Conservation (phyloP, 2,797 vertebrate species). For the Cossypha niveicapilla region DNA sequence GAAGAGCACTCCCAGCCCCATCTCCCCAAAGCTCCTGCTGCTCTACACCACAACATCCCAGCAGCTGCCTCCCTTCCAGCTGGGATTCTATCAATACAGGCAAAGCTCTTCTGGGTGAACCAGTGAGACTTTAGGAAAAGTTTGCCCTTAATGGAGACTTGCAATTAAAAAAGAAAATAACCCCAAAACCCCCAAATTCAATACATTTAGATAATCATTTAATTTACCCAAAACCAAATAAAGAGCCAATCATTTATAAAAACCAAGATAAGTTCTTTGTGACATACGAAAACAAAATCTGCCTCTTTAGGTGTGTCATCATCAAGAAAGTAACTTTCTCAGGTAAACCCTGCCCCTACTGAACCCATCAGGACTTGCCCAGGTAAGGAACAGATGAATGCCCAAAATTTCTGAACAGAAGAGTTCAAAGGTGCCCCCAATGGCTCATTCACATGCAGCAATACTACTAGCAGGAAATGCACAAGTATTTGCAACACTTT, state of each 20-base stretch:
- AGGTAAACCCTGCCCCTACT: neutral
- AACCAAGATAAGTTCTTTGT: neutral
- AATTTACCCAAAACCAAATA: neutral
- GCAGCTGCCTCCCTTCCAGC: neutral
- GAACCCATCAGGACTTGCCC: neutral
- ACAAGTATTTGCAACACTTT: neutral
- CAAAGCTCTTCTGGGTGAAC: neutral
- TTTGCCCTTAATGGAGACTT: conserved; percentile 4
- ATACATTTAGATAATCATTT: neutral
- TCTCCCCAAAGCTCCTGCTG: neutral
- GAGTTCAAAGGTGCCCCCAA: neutral
- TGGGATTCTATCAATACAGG: neutral
- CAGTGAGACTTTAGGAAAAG: neutral
- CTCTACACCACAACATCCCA: neutral
- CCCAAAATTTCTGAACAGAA: neutral
- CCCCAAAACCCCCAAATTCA: fast-evolving
- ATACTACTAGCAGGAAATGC: neutral
- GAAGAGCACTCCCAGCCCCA: neutral
- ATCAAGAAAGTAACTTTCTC: neutral
- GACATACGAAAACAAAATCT: neutral
- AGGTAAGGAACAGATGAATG: neutral
- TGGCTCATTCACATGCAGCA: neutral
- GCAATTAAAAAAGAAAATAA: neutral
- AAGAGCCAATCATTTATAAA: neutral
- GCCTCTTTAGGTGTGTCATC: neutral